Evolutionary conservation across 2,888 invertebrate genomes (phyloP).

Genomic region (Noctua janthina): DNA sequence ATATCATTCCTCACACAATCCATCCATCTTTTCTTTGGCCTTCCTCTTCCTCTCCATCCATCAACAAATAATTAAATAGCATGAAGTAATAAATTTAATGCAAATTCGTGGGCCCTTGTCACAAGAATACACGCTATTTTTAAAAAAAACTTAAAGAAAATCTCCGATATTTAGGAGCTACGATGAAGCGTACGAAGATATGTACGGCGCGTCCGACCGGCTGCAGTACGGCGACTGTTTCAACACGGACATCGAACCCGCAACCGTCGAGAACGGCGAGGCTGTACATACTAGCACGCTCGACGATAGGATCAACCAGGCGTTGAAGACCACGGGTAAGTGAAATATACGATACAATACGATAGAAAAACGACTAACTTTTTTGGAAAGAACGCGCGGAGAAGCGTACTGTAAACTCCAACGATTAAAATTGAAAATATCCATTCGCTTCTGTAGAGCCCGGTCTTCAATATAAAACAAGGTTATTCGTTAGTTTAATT

Average conservation of each 20-base stretch:
- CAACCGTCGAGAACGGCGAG: conserved; percentile 14
- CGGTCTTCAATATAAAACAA: too few relatives aligned
- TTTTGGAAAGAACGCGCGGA: too few relatives aligned
- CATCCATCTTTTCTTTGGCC: too few relatives aligned
- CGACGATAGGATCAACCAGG: conserved; percentile 82
- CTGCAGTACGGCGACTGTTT: conserved; percentile 88
- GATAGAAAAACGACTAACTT: background rate
- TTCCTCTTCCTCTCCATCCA: too few relatives aligned
- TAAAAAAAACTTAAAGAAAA: background rate
- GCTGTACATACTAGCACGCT: conserved; percentile 68
- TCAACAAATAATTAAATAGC: too few relatives aligned
- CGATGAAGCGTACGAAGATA: conserved; percentile 87
- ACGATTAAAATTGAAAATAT: too few relatives aligned
- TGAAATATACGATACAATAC: background rate
- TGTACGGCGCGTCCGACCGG: conserved; percentile 85
- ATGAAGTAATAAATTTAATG: background rate
- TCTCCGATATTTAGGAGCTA: conserved; percentile 73
- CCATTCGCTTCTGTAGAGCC: too few relatives aligned
- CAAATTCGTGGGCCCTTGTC: background rate
- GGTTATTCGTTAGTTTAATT: too few relatives aligned
- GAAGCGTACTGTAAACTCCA: too few relatives aligned
- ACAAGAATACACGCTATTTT: too few relatives aligned
- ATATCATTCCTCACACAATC: too few relatives aligned
- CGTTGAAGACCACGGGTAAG: conserved; percentile 78
- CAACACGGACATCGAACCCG: conserved; percentile 64